These are phyloP conservation scores for Hydropsyche tenuis DNA, from an alignment of 1,140 invertebrate species.

Conservation along the genomic window DNA sequence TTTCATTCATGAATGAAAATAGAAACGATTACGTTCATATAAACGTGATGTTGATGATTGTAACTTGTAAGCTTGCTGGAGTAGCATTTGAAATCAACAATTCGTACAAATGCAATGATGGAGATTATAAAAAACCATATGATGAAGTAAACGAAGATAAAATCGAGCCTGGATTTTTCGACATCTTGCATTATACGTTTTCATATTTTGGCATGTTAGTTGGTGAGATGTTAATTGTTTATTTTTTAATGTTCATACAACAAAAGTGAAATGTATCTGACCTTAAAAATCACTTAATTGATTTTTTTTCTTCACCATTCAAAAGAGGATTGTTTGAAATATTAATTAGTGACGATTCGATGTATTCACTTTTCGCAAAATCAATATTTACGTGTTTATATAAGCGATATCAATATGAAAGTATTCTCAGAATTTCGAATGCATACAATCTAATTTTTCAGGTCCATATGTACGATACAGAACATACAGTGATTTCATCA, in stretches of 20 bases:
- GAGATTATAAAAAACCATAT: slow-evolving; percentile 2
- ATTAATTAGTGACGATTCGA: too few species aligned
- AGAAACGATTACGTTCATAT: neutral
- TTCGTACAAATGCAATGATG: neutral
- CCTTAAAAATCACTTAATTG: too few species aligned
- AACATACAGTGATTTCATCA: slow-evolving; percentile 38
- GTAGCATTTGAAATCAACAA: slow-evolving; percentile 42
- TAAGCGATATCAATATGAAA: too few species aligned
- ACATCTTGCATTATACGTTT: slow-evolving; percentile 43
- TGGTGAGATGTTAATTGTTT: slow-evolving; percentile 24
- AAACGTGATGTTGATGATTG: slow-evolving; percentile 36
- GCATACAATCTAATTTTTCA: too few species aligned
- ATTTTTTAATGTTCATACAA: too few species aligned
- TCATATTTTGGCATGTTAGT: slow-evolving; percentile 37
- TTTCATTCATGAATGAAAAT: slow-evolving; percentile 5
- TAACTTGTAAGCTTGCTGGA: slow-evolving; percentile 35
- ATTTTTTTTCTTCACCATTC: too few species aligned
- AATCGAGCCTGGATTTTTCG: slow-evolving; percentile 19
- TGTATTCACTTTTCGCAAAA: too few species aligned
- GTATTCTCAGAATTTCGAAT: too few species aligned
- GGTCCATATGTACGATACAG: slow-evolving; percentile 43
- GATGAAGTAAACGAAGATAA: slow-evolving; percentile 12
- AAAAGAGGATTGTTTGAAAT: too few species aligned
- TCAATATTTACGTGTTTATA: too few species aligned
- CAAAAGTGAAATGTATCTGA: too few species aligned